These are phyloP conservation scores for Naja naja DNA, from an alignment of 2,113 vertebrate genomes.

Conservation along the genomic window DNA sequence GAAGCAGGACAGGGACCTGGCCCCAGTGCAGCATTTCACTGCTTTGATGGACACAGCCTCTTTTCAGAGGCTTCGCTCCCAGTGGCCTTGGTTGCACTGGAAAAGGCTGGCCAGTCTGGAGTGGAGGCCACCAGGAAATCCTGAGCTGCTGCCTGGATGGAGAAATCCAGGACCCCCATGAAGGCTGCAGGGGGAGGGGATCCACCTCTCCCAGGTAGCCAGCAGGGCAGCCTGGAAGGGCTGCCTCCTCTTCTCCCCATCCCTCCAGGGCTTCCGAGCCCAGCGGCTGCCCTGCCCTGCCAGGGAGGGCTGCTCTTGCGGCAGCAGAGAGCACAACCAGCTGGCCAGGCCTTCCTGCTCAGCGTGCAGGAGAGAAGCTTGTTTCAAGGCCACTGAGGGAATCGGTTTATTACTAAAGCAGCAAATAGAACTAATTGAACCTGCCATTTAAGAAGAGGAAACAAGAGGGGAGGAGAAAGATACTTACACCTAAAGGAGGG, in stretches of 20 bases:
- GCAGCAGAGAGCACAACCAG: constrained; percentile 27
- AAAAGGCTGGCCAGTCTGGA: background rate
- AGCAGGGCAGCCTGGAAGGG: background rate
- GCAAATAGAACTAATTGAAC: constrained; percentile 77
- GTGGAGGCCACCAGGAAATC: background rate
- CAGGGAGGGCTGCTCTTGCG: background rate
- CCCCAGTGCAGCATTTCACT: too few relatives aligned
- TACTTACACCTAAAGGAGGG: constrained; percentile 3
- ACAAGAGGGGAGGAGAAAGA: background rate
- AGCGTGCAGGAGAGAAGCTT: constrained; percentile 58
- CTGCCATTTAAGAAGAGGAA: constrained; percentile 27
- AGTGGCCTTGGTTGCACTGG: background rate
- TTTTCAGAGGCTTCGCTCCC: background rate
- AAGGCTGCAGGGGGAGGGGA: background rate
- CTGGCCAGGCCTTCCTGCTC: constrained; percentile 35
- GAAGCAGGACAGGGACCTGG: too few relatives aligned
- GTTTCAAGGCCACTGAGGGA: constrained; percentile 70
- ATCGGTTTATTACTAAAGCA: constrained; percentile 74
- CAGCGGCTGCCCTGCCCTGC: background rate
- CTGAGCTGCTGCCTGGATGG: background rate
- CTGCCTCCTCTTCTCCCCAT: background rate
- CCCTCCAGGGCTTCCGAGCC: background rate
- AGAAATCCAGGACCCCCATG: background rate
- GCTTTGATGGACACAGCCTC: background rate
- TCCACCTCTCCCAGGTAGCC: background rate